These are phyloP conservation scores for Anastrepha obliqua DNA, from an alignment of 1,140 invertebrate genomes.

Conservation along the genomic window DNA sequence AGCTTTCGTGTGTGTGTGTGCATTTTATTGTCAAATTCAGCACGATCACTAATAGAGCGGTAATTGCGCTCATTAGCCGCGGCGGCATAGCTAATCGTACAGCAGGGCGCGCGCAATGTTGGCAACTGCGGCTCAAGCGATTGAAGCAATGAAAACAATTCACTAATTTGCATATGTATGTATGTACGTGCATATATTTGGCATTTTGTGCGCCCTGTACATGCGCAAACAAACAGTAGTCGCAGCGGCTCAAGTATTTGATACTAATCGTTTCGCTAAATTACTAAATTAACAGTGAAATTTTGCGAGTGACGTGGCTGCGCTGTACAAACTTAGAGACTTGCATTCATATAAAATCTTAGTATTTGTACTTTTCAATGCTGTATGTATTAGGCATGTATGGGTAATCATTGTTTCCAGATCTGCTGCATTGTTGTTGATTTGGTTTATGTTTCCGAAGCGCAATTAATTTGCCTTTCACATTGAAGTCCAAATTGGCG, in stretches of 20 bases:
- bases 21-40: background rate
- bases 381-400: background rate
- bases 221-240: background rate
- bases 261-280: conserved; percentile 8
- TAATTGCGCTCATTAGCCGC: conserved; percentile 32
- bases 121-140: background rate
- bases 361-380: too few species aligned
- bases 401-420: background rate
- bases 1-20: background rate
- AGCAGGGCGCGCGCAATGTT: background rate
- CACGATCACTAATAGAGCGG: background rate
- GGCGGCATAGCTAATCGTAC: background rate
- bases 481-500: background rate
- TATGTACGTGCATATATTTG: background rate
- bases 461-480: conserved; percentile 20
- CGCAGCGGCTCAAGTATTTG: conserved; percentile 7
- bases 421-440: background rate
- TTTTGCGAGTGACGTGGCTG: background rate
- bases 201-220: background rate
- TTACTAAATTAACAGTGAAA: conserved; percentile 43
- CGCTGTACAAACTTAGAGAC: background rate
- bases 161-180: background rate
- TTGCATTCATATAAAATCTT: background rate
- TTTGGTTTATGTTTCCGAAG: conserved; percentile 41
- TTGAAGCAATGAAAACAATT: background rate